Evolutionary conservation across 2,797 vertebrate genomes (phyloP).

Genomic region (Babyrousa celebensis): DNA sequence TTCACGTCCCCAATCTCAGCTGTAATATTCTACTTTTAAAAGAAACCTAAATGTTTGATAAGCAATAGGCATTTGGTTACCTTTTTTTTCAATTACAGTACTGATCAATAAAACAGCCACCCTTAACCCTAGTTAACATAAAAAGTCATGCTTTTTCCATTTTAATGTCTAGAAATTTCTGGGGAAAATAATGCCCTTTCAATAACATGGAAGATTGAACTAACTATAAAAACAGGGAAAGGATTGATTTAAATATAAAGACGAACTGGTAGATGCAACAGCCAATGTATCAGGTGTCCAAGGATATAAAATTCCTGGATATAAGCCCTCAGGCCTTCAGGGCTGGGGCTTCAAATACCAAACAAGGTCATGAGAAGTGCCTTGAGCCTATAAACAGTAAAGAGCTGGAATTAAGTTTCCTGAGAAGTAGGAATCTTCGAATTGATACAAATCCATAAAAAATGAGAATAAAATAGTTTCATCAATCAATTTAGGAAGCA

Average conservation of each 20-base stretch:
- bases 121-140: background rate
- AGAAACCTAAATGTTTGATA: background rate
- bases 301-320: background rate
- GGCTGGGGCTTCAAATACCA: background rate
- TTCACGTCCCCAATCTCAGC: background rate
- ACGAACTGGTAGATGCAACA: background rate
- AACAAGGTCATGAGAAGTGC: background rate
- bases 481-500: background rate
- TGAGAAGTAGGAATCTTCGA: background rate
- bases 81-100: slow-evolving; percentile 1
- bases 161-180: slow-evolving; percentile 1
- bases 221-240: slow-evolving; percentile 20
- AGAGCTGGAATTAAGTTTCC: background rate
- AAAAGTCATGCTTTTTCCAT: background rate
- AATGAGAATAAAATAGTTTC: background rate
- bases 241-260: background rate
- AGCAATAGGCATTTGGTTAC: background rate
- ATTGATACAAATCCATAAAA: background rate
- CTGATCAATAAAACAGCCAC: background rate
- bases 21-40: background rate
- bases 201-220: background rate
- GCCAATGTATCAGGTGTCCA: background rate
- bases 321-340: background rate
- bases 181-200: background rate
- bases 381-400: background rate